These are phyloP conservation scores for Leptodactylus fuscus DNA, from an alignment of 2,113 vertebrate species.

Conservation along the genomic window DNA sequence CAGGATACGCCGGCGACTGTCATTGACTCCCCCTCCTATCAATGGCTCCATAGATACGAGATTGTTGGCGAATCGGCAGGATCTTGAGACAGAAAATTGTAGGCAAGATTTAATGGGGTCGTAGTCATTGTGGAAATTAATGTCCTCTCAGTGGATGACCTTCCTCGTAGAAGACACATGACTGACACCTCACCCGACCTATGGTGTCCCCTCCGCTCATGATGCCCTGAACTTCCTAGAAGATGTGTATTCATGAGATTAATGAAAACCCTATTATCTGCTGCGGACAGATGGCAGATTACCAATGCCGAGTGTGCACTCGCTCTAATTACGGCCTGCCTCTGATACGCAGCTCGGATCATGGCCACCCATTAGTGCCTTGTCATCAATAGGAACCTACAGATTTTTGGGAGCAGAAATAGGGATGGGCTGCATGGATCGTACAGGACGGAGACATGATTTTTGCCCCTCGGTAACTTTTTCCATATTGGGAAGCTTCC, in stretches of 20 bases:
- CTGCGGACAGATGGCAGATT: slow-evolving; percentile 51
- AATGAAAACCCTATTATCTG: slow-evolving; percentile 35
- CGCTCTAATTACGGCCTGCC: slow-evolving; percentile 22
- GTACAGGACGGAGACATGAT: no score
- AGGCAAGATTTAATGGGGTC: neutral
- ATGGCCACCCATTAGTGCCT: neutral
- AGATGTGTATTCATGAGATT: slow-evolving; percentile 24
- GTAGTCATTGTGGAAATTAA: neutral
- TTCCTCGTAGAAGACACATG: neutral
- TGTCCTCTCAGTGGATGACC: neutral
- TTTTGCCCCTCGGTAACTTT: neutral
- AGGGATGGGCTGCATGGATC: neutral
- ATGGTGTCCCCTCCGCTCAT: neutral
- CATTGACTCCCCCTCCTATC: no score
- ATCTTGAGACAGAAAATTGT: neutral
- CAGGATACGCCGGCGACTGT: no score
- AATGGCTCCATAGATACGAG: neutral
- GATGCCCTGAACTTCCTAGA: slow-evolving; percentile 41
- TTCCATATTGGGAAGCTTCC: slow-evolving; percentile 8
- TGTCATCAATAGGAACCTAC: neutral
- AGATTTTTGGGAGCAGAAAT: neutral
- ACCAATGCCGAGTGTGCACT: slow-evolving; percentile 1
- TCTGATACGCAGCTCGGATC: neutral
- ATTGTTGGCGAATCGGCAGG: neutral
- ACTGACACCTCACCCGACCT: neutral